Evolutionary conservation across 1,140 invertebrate species (phyloP).

Genomic region (Drosophila subpulchrella): DNA sequence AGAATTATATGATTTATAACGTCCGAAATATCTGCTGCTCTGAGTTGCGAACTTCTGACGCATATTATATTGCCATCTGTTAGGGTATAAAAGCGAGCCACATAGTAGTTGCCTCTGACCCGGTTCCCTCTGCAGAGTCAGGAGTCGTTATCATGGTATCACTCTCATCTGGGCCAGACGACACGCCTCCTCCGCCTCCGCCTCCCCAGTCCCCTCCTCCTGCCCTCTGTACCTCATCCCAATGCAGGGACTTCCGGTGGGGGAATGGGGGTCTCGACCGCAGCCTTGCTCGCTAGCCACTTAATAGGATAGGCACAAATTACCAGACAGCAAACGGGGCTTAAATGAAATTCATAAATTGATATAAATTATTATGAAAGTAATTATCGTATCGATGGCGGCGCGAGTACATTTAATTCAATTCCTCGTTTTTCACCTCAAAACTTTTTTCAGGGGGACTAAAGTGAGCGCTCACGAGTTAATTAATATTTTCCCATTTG

Average conservation of each 20-base stretch:
- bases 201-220: too few species aligned
- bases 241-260: neutral
- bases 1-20: too few species aligned
- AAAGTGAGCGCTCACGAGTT: too few species aligned
- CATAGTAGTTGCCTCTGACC: conserved; percentile 4
- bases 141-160: conserved; percentile 36
- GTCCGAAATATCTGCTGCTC: too few species aligned
- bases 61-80: too few species aligned
- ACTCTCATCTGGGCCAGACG: conserved; percentile 42
- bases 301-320: conserved; percentile 2
- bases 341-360: conserved; percentile 7
- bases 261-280: neutral
- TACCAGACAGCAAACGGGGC: neutral
- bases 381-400: conserved; percentile 9
- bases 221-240: neutral
- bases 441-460: neutral
- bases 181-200: conserved; percentile 9
- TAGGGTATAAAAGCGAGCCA: conserved; percentile 32
- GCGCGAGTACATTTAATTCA: neutral
- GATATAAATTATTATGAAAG: conserved; percentile 1
- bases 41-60: too few species aligned
- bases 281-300: neutral
- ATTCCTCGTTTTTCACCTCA: neutral
- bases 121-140: neutral
- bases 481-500: neutral